Evolutionary conservation across 2,797 vertebrate genomes (phyloP), one percentile per base, ranked within the genome.

Genomic region (Esox masquinongy): DNA sequence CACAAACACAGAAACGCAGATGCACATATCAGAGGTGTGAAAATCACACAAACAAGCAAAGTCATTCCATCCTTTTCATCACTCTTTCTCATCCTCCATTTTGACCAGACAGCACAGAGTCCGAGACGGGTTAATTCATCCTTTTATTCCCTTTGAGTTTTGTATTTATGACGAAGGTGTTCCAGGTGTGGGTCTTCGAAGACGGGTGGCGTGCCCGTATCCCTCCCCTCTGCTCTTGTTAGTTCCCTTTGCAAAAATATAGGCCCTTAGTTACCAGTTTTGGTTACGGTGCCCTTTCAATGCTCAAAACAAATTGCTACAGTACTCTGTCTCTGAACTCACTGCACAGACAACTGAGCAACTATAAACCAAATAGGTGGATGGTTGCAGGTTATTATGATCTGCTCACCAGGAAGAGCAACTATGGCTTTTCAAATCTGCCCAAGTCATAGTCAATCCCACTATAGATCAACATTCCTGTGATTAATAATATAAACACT

Each of bases 401-500:
- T 61, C 22, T 61, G 56, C 56, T 22, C 24, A 7, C n/a, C 7
- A 22, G n/a, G 22, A 61, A 61, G 19, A 61, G 24, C 1, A 61
- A 61, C n/a, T 24, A 26, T 61, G 56, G n/a, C 22, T 61, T 61
- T 61, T 59, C n/a, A 61, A 61, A 61, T 82, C 72, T 26, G 78
- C 82, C 75, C 71, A 68, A 68, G 29, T 31, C 29, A 74, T 31
- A 79, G 73, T 73, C 67, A 17, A 76, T 77, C 66, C 74, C 68
- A 80, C 29, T 31, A 31, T 31, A 83, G 29, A 83, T 81, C 77
- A 77, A 85, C 80, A 81, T 77, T 85, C 79, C 75, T 75, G 34
- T 76, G 43, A 78, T 79, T 68, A n/a, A 59, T 68, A 51, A 39
- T 69, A 51, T 69, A 72, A 79, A 75, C 68, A 31, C 16, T 50